These are phyloP conservation scores for Drosophila limbata DNA, from an alignment of 2,888 invertebrate genomes.

Conservation along the genomic window DNA sequence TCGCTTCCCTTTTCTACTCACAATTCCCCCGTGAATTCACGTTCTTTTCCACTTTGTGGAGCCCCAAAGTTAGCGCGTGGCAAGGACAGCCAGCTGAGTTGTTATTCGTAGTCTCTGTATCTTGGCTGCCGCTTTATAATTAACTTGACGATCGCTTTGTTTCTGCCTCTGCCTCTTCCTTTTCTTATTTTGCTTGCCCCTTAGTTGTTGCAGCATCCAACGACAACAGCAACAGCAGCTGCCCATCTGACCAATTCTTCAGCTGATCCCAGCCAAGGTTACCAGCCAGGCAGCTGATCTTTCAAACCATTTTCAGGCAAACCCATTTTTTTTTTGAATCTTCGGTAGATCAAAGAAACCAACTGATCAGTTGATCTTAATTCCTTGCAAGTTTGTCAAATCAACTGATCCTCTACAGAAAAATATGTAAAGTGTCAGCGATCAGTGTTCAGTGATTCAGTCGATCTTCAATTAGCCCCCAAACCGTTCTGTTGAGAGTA, in stretches of 20 bases:
- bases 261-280: conserved; percentile 12
- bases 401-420: neutral
- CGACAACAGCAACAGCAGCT: conserved; percentile 37
- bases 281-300: conserved; percentile 18
- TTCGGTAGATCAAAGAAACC: neutral
- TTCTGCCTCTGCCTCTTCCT: conserved; percentile 7
- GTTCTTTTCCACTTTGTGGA: conserved; percentile 8
- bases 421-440: neutral
- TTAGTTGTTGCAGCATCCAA: conserved; percentile 48
- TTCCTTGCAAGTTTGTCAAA: neutral
- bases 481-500: too few species aligned
- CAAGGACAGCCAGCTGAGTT: conserved; percentile 47
- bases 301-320: neutral
- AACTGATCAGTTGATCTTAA: neutral
- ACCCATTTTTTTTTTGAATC: neutral
- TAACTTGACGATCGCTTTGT: conserved; percentile 48
- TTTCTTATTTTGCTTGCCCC: neutral
- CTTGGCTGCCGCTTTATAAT: conserved; percentile 53
- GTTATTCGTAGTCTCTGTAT: conserved; percentile 1
- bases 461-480: neutral
- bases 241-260: conserved; percentile 10
- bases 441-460: too few species aligned
- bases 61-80: conserved; percentile 56
- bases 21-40: neutral
- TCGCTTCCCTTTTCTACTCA: neutral